Base-by-base conservation (phyloP, 2,113 vertebrate genomes). In the Fregata magnificens region DNA sequence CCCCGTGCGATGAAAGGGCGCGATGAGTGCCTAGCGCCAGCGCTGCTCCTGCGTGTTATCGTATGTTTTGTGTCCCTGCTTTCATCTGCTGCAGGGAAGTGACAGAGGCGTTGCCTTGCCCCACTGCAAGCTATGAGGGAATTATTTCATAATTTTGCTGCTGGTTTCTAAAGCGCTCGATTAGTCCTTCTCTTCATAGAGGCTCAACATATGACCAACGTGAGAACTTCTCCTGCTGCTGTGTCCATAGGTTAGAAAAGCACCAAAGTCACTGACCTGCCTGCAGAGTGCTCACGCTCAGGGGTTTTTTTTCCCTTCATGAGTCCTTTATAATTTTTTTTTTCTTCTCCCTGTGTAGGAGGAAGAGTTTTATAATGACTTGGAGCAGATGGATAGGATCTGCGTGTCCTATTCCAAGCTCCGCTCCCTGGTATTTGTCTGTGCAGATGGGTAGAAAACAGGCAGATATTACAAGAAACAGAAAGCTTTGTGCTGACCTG, bases 371-470 rank as follows among this genome's bases (percentile, higher is more conserved):
- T 26, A 6, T 15, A 10, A 22, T 2, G 29, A 11, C 47, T 82
- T 15, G 19, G 61, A 66, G 95, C 91, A 91, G 95, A 73, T 89
- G 95, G 85, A 52, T 24, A 47, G 65, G 89, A 86, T 76, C 67
- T 59, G 69, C 2, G 2, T 4, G 76, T 73, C 73, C 83, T 62
- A 42, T 62, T 47, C 82, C 3, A 0, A 92, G 72, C 86, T 69
- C 65, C 45, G 18, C 45, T 83, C 89, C 82, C 76, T 15, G 40
- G 22, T 49, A 25, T 32, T 71, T 29, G 22, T 6, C 92, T 66
- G 67, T 10, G 40, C 85, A 62, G 53, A 49, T 0, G 20, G 56
- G 49, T 12, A 31, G 40, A 25, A 34, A 31, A 44, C 34, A 58
- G 58, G 31, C 6, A 2, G 82, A n/a, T 8, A 28, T 44, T 31